These are phyloP conservation scores for Seira ritae DNA, from an alignment of 2,888 invertebrate genomes.

Conservation along the genomic window DNA sequence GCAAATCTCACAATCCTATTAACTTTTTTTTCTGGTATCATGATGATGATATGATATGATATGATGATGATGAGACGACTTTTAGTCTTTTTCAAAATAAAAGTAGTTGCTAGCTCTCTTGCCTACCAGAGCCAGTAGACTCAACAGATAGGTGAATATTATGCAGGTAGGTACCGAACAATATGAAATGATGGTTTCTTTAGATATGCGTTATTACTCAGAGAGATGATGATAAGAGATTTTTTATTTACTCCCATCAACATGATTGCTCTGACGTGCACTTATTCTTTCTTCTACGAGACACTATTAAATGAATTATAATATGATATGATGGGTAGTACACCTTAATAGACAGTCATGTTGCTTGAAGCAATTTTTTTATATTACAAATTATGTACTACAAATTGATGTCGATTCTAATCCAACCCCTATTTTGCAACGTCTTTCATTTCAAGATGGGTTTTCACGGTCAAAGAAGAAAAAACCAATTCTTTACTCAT, in stretches of 20 bases:
- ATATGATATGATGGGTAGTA: not conserved
- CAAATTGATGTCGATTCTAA: not conserved
- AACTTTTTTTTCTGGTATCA: slow-evolving; percentile 56
- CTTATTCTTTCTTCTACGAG: slow-evolving; percentile 26
- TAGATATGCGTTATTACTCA: not conserved
- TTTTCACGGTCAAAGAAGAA: slow-evolving; percentile 41
- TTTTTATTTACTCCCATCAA: slow-evolving; percentile 17
- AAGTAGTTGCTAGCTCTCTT: not conserved
- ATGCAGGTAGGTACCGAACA: not conserved
- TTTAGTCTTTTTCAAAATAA: slow-evolving; percentile 1
- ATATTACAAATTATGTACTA: not conserved
- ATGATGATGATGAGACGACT: slow-evolving; percentile 8
- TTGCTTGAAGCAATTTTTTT: not conserved
- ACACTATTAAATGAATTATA: slow-evolving; percentile 5
- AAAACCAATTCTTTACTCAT: too few species aligned
- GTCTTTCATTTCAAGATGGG: not conserved
- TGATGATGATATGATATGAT: slow-evolving; percentile 23
- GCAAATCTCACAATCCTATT: slow-evolving; percentile 61
- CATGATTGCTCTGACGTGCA: slow-evolving; percentile 48
- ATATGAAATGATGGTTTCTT: too few species aligned
- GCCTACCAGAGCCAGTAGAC: too few species aligned
- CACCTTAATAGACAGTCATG: too few species aligned
- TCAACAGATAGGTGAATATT: not conserved
- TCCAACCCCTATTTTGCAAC: slow-evolving; percentile 32
- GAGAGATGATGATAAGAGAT: slow-evolving; percentile 6